phyloP scores from a whole-genome alignment of 2,888 invertebrate species.

The Protophormia terraenovae region DNA sequence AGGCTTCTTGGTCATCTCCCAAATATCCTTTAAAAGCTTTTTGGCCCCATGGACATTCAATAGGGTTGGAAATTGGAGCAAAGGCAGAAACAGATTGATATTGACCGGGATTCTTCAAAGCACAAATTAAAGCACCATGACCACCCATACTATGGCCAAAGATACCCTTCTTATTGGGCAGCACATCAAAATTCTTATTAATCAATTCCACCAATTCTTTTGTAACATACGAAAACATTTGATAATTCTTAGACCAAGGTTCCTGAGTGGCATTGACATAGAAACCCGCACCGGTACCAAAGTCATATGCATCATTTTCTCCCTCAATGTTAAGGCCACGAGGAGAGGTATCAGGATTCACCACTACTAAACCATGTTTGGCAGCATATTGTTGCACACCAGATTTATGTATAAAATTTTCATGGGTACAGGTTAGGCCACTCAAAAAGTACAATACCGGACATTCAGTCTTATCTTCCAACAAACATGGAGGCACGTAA shows the following conservation, averaged over 20 bases:
- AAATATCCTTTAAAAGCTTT: slow-evolving; percentile 93
- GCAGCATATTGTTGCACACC: slow-evolving; percentile 96
- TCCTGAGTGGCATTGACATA: slow-evolving; percentile 95
- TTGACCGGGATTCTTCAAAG: slow-evolving; percentile 93
- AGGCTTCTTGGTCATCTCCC: slow-evolving; percentile 85
- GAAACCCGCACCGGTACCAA: slow-evolving; percentile 97
- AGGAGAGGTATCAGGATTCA: slow-evolving; percentile 98
- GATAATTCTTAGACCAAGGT: slow-evolving; percentile 96
- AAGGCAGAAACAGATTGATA: slow-evolving; percentile 96
- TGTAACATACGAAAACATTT: slow-evolving; percentile 97
- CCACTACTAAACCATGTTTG: slow-evolving; percentile 91
- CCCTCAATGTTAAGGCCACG: slow-evolving; percentile 93
- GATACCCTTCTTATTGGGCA: slow-evolving; percentile 86
- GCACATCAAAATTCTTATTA: slow-evolving; percentile 87
- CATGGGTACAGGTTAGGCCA: slow-evolving; percentile 95
- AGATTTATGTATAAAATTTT: slow-evolving; percentile 97
- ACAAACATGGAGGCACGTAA: slow-evolving; percentile 90
- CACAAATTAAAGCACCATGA: slow-evolving; percentile 95
- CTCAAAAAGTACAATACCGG: slow-evolving; percentile 96
- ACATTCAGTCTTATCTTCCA: slow-evolving; percentile 81
- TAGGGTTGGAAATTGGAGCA: slow-evolving; percentile 96
- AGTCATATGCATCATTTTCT: slow-evolving; percentile 95
- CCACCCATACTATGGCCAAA: slow-evolving; percentile 99
- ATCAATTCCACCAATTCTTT: slow-evolving; percentile 90
- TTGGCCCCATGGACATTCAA: slow-evolving; percentile 91